Conservation (phyloP, 1,140 invertebrate species). For the Globodera ellingtonae region DNA sequence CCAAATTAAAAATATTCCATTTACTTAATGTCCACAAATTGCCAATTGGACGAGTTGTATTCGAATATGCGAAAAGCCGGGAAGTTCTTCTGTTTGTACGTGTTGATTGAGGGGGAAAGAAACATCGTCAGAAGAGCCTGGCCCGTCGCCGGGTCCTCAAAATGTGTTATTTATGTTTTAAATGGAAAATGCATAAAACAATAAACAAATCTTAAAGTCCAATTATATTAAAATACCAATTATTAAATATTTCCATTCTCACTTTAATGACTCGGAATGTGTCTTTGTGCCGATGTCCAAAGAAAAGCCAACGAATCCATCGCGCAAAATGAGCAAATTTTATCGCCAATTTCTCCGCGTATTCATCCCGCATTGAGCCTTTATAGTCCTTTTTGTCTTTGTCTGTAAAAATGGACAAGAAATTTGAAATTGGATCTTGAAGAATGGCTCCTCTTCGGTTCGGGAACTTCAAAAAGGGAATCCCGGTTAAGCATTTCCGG, state of each 20-base stretch:
- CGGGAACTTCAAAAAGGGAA: not conserved
- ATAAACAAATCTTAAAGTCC: not conserved
- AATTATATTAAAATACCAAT: not conserved
- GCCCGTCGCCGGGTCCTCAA: not conserved
- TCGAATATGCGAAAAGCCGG: slow-evolving; percentile 41
- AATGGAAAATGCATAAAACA: not conserved
- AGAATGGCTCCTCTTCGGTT: not conserved
- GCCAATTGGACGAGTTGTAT: too few species aligned
- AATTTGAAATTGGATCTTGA: slow-evolving; percentile 37
- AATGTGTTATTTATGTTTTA: not conserved
- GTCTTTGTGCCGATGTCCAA: slow-evolving; percentile 61
- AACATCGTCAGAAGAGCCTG: slow-evolving; percentile 29
- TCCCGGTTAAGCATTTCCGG: not conserved
- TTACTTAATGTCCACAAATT: too few species aligned
- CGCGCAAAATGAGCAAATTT: slow-evolving; percentile 46
- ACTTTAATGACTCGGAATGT: slow-evolving; percentile 57
- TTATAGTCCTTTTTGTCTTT: slow-evolving; percentile 38
- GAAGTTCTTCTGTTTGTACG: slow-evolving; percentile 36
- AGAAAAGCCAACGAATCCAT: slow-evolving; percentile 56
- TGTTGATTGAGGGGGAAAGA: slow-evolving; percentile 34
- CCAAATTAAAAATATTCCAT: too few species aligned
- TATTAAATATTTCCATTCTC: not conserved
- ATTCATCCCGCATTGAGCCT: slow-evolving; percentile 42
- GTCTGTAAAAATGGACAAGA: not conserved
- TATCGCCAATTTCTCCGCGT: slow-evolving; percentile 53